Evolutionary conservation across 2,113 vertebrate genomes (phyloP).

Genomic region (Gorsachius goisagi): DNA sequence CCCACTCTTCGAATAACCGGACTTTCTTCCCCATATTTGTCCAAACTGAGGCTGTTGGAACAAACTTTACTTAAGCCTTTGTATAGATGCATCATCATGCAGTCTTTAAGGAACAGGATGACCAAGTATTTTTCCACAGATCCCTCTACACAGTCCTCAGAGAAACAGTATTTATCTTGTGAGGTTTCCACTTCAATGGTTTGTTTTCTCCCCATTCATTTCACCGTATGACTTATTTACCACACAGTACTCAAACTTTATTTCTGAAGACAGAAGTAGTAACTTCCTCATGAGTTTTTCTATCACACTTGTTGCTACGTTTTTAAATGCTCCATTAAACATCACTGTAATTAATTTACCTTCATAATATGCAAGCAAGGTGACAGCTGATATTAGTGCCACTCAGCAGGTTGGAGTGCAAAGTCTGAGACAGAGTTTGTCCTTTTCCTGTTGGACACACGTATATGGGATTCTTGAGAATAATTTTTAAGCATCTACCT

Average conservation of each 20-base stretch:
- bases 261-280: not conserved
- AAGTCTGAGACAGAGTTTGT: accelerated
- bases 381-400: not conserved
- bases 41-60: not conserved
- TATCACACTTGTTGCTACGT: not conserved
- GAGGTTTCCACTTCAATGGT: not conserved
- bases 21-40: not conserved
- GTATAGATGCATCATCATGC: not conserved
- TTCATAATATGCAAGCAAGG: not conserved
- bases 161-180: not conserved
- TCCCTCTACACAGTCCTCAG: not conserved
- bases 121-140: not conserved
- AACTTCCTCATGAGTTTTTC: not conserved
- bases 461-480: not conserved
- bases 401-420: not conserved
- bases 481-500: not conserved
- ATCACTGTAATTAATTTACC: not conserved
- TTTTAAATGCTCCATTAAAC: not conserved
- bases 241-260: not conserved
- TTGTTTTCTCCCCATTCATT: not conserved
- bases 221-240: not conserved
- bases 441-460: not conserved
- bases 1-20: accelerated
- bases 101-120: not conserved
- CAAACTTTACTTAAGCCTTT: not conserved